Percentiles rank a stretch among this genome's conserved stretches.
Conservation (phyloP, 2,113 vertebrate species). For the Dromiciops gliroides region DNA sequence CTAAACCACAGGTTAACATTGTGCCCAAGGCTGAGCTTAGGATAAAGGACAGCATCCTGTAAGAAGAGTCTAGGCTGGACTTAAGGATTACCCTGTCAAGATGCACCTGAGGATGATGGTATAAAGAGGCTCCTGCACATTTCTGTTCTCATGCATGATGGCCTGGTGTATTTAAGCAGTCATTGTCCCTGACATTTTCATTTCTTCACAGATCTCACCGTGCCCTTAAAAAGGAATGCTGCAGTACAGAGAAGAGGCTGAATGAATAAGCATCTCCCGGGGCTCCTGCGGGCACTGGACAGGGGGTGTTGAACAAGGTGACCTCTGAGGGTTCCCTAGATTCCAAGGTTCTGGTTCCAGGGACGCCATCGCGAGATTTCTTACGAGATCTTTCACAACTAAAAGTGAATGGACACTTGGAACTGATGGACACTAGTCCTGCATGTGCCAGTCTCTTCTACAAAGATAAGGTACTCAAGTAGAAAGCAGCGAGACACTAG, state of each 20-base stretch:
- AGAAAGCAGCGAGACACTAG: neutral
- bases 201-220: neutral
- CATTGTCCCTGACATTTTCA: neutral
- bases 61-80: neutral
- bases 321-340: too few relatives aligned
- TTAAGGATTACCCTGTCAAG: too few relatives aligned
- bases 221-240: too few relatives aligned
- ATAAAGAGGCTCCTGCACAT: neutral
- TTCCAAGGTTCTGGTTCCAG: neutral
- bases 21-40: too few relatives aligned
- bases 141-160: neutral
- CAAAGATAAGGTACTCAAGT: neutral
- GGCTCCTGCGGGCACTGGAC: neutral
- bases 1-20: too few relatives aligned
- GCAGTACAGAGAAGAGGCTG: neutral
- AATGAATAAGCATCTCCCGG: neutral
- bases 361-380: too few relatives aligned
- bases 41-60: too few relatives aligned
- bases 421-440: neutral
- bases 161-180: neutral
- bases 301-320: too few relatives aligned
- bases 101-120: too few relatives aligned
- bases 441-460: neutral
- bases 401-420: neutral
- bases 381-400: neutral